phyloP scores from a whole-genome alignment of 2,888 invertebrate species.

The Andrena chrysosceles region DNA sequence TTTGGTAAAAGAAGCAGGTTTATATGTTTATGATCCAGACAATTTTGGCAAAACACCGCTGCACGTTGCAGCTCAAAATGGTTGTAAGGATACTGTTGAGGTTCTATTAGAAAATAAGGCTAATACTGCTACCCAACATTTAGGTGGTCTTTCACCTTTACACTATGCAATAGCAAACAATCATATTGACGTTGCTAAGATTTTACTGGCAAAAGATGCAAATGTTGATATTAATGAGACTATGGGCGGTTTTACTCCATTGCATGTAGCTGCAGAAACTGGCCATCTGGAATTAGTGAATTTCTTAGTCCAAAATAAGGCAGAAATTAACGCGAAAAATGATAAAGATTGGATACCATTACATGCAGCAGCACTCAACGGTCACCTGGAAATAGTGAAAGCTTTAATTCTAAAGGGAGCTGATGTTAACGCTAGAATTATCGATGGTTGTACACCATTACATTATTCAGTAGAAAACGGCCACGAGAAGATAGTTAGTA shows the following conservation, averaged over 20 bases:
- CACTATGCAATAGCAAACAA: not conserved
- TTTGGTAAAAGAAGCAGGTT: not conserved
- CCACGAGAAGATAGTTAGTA: not conserved
- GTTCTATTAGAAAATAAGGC: constrained; percentile 3
- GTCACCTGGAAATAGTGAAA: not conserved
- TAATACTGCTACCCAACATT: not conserved
- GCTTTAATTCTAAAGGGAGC: not conserved
- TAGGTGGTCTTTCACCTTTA: not conserved
- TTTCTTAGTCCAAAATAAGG: not conserved
- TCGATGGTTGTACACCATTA: not conserved
- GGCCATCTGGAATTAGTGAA: not conserved
- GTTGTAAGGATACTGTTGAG: not conserved
- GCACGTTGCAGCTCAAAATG: not conserved
- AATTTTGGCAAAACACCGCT: not conserved
- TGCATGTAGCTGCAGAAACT: not conserved
- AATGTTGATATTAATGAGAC: not conserved
- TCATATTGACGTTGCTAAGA: not conserved
- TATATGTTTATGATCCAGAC: not conserved
- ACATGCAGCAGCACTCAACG: not conserved
- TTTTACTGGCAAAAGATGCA: not conserved
- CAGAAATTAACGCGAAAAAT: not conserved
- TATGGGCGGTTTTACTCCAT: not conserved
- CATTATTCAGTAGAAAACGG: constrained; percentile 4
- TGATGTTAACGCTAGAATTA: not conserved
- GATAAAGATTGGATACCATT: not conserved